A percentile compares a stretch with the other conserved stretches of the same genome.
Evolutionary conservation across 53 echinoderm and acorn worm genomes (phyloP).

Genomic region (Temnopleurus reevesii): DNA sequence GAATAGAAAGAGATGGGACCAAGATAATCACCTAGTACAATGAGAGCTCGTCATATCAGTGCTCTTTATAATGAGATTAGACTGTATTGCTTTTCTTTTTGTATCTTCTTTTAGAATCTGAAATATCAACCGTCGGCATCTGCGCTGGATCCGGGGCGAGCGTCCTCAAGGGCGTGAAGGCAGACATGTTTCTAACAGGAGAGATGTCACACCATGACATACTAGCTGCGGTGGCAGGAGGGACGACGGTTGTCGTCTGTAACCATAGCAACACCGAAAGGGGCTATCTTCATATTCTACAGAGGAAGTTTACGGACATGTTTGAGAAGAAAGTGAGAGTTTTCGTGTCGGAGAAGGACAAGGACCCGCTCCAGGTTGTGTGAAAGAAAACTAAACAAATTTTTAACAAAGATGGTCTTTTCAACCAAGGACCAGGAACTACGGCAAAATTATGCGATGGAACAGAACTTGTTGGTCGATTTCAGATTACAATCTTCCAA

Average conservation of each 20-base stretch:
- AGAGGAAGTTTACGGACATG: conserved; percentile 9
- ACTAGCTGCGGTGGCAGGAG: conserved; percentile 79
- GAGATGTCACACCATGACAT: conserved; percentile 98
- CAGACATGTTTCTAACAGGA: conserved; percentile 91
- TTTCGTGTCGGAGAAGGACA: conserved; percentile 74
- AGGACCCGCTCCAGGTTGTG: conserved; percentile 78
- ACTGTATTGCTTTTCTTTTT: too few relatives aligned
- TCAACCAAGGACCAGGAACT: too few relatives aligned
- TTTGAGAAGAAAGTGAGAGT: conserved; percentile 59
- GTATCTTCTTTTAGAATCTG: conserved; percentile 56
- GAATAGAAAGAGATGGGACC: too few relatives aligned
- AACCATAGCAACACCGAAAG: conserved; percentile 99
- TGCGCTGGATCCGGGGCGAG: conserved; percentile 95
- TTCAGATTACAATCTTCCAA: too few relatives aligned
- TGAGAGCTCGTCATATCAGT: too few relatives aligned
- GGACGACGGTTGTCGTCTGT: conserved; percentile 83
- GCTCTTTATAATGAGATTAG: too few relatives aligned
- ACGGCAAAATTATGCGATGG: too few relatives aligned
- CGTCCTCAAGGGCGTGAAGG: conserved; percentile 64
- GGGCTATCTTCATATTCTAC: conserved; percentile 73
- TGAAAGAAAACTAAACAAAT: conserved; percentile 53
- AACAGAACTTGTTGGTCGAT: too few relatives aligned
- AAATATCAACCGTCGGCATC: conserved; percentile 74
- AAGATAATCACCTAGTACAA: too few relatives aligned
- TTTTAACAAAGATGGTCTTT: background rate